Base-by-base conservation (phyloP, 1,140 invertebrate species). In the Aleiodes sp. region DNA sequence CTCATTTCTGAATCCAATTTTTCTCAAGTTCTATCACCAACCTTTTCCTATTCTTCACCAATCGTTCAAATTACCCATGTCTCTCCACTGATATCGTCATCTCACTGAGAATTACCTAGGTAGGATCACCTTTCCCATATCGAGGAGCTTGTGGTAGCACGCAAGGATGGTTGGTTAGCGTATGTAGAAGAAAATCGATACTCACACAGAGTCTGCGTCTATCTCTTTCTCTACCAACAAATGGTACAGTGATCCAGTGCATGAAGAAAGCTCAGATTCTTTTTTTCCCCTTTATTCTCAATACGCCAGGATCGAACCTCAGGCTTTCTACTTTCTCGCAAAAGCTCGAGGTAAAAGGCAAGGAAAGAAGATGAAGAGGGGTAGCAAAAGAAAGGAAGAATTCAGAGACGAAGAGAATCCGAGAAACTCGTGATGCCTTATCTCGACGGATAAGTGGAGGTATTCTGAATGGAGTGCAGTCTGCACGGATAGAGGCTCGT, bases 341-440 rank as follows among this genome's bases (percentile, higher is more conserved):
- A 57, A 52, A 46, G n/a, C n/a, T n/a, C n/a, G n/a, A n/a, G n/a
- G n/a, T n/a, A n/a, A n/a, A n/a, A n/a, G n/a, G n/a, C n/a, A n/a
- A n/a, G n/a, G 60, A 29, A 37, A 37, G 59, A 33, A 37, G 14
- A 9, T 2, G 4, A 43, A 65, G 69, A 59, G 33, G 70, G n/a
- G n/a, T n/a, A n/a, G n/a, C n/a, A n/a, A n/a, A n/a, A n/a, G n/a
- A n/a, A n/a, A n/a, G n/a, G n/a, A 62, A 57, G 41, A 46, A 65
- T 28, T 35, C n/a, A 9, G 16, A 26, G 14, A 1, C 14, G 43
- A 64, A 35, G 26, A 56, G 52, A 64, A 37, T 68, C 46, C 73
- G n/a, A 71, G 76, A 79, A 80, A 24, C 21, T 82, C 76, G 75
- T 75, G 76, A 79, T 80, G 73, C 74, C 78, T 80, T 80, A 81